phyloP scores from a whole-genome alignment of 2,797 vertebrate genomes.

The Trachops cirrhosus region DNA sequence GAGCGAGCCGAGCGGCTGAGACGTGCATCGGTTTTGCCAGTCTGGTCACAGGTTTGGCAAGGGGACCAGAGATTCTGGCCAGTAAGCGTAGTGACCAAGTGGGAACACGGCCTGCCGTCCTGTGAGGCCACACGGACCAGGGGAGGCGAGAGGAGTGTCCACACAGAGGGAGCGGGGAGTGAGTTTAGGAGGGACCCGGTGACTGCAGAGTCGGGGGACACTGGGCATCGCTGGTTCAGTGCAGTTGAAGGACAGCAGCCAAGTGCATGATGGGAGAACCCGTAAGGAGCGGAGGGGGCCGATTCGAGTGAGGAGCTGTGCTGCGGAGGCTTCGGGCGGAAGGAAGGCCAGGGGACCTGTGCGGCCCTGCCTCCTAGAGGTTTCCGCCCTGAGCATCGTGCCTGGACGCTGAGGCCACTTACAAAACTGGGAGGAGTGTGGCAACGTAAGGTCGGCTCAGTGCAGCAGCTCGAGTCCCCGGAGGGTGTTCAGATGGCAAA shows the following conservation, averaged over 20 bases:
- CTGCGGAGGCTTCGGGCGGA: neutral
- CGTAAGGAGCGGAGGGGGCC: neutral
- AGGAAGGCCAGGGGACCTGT: neutral
- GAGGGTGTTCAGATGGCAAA: neutral
- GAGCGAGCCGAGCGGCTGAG: neutral
- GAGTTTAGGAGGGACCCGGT: neutral
- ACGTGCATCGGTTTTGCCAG: neutral
- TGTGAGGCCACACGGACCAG: neutral
- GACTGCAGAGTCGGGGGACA: neutral
- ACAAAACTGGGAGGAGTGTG: neutral
- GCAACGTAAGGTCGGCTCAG: neutral
- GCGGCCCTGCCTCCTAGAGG: neutral
- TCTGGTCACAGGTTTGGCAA: neutral
- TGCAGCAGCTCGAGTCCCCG: neutral
- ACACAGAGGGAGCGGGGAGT: neutral
- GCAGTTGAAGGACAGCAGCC: neutral
- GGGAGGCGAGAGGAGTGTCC: neutral
- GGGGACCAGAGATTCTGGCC: neutral
- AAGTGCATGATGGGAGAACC: neutral
- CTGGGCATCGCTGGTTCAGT: neutral
- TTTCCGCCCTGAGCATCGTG: neutral
- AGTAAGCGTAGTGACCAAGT: neutral
- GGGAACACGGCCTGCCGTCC: neutral
- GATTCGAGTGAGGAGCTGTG: fast-evolving
- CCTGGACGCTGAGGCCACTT: neutral